These are phyloP conservation scores for Stratiolaelaps scimitus DNA, from an alignment of 1,140 invertebrate species.

Conservation along the genomic window DNA sequence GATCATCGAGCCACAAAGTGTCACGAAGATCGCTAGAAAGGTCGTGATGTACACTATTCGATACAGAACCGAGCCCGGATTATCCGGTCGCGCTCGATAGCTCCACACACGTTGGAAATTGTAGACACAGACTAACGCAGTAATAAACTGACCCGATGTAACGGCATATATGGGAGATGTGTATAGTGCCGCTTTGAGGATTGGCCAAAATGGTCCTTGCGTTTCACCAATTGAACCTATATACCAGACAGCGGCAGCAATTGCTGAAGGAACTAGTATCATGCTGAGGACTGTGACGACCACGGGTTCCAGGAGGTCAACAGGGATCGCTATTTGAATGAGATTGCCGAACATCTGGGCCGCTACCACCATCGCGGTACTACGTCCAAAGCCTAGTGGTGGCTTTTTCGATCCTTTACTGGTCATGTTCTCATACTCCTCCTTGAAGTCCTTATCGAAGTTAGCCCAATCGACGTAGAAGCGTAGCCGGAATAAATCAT, in stretches of 20 bases:
- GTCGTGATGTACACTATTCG: constrained; percentile 45
- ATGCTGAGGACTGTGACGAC: neutral
- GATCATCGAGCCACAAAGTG: constrained; percentile 60
- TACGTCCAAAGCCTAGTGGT: constrained; percentile 59
- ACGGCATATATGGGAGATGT: constrained; percentile 51
- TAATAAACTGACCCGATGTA: constrained; percentile 43
- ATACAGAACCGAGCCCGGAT: constrained; percentile 42
- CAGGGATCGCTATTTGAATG: constrained; percentile 58
- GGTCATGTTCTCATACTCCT: constrained; percentile 49
- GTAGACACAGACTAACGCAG: constrained; percentile 32
- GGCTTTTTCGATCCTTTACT: constrained; percentile 48
- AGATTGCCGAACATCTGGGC: constrained; percentile 67
- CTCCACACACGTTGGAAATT: constrained; percentile 58
- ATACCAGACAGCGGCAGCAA: constrained; percentile 49
- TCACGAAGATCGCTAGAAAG: constrained; percentile 55
- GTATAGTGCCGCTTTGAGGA: constrained; percentile 48
- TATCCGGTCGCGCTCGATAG: constrained; percentile 47
- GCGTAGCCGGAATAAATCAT: constrained; percentile 70
- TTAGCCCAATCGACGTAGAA: constrained; percentile 76
- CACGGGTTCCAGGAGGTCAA: constrained; percentile 38
- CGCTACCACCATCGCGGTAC: constrained; percentile 60
- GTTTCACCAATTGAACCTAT: constrained; percentile 4
- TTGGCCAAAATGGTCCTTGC: neutral
- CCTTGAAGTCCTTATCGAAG: constrained; percentile 55
- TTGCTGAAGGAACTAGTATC: constrained; percentile 24